Evolutionary conservation across 2,113 vertebrate species (phyloP).

Genomic region (Orthonyx spaldingii): DNA sequence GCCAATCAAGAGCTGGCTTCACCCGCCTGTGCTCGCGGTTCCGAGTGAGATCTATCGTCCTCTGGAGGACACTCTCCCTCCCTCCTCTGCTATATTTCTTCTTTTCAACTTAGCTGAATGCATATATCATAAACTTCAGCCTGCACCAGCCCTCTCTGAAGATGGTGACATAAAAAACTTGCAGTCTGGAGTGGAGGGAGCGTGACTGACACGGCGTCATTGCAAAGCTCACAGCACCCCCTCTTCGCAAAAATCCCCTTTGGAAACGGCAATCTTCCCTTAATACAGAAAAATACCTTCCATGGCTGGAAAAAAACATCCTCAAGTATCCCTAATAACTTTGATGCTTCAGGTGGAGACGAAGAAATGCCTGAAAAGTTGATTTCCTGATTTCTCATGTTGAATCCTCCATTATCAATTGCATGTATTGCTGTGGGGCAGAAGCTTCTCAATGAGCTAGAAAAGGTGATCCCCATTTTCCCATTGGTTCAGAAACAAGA

Average conservation of each 20-base stretch:
- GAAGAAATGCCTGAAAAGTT: neutral
- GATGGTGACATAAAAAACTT: neutral
- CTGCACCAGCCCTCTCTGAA: neutral
- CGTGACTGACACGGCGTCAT: accelerated
- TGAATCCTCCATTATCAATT: neutral
- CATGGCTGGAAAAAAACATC: neutral
- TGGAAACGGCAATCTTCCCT: neutral
- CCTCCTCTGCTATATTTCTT: slow-evolving; percentile 4
- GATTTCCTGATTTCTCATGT: neutral
- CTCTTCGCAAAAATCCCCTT: neutral
- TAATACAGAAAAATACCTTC: neutral
- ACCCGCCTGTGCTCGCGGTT: accelerated
- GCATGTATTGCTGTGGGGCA: neutral
- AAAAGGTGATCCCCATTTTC: neutral
- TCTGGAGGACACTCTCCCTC: neutral
- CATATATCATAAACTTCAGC: neutral
- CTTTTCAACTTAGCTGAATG: neutral
- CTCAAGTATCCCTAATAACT: neutral
- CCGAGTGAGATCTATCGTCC: neutral
- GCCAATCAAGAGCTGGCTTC: neutral
- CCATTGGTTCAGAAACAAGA: neutral
- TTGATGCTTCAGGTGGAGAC: neutral
- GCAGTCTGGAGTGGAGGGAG: neutral
- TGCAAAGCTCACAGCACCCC: neutral
- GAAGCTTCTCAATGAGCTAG: neutral